These are phyloP conservation scores for Phalloptychus januarius DNA, from an alignment of 2,797 vertebrate genomes.

Conservation along the genomic window DNA sequence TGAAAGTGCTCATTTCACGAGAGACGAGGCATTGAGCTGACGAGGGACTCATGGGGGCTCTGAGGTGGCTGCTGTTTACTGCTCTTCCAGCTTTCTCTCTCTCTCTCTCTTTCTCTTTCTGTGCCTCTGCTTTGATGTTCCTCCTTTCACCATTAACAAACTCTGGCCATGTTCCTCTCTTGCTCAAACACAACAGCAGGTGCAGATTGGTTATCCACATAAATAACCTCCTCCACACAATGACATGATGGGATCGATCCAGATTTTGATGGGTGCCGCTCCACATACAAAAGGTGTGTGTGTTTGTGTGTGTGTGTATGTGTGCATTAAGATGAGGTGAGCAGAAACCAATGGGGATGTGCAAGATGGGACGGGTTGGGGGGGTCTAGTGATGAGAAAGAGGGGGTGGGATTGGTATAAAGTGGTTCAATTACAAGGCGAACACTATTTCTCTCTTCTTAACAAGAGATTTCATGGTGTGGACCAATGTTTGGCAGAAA, in stretches of 20 bases:
- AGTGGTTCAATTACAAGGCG: slow-evolving; percentile 99
- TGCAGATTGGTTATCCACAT: slow-evolving; percentile 98
- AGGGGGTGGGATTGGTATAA: slow-evolving; percentile 84
- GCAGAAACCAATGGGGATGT: slow-evolving; percentile 82
- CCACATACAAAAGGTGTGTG: slow-evolving; percentile 86
- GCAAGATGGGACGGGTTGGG: slow-evolving; percentile 68
- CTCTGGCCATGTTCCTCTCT: slow-evolving; percentile 94
- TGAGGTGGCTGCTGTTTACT: slow-evolving; percentile 83
- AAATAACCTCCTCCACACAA: slow-evolving; percentile 96
- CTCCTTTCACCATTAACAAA: slow-evolving; percentile 98
- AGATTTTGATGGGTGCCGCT: slow-evolving; percentile 93
- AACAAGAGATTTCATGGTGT: slow-evolving; percentile 99
- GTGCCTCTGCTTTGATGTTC: slow-evolving; percentile 87
- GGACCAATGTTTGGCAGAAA: slow-evolving; percentile 92
- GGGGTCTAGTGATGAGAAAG: slow-evolving; percentile 51
- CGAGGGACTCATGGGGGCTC: slow-evolving; percentile 86
- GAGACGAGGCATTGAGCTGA: slow-evolving; percentile 84
- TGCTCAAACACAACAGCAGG: slow-evolving; percentile 97
- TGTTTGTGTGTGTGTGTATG: slow-evolving; percentile 16
- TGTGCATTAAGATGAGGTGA: slow-evolving; percentile 44
- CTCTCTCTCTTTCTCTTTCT: slow-evolving; percentile 21
- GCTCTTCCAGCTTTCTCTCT: slow-evolving; percentile 24
- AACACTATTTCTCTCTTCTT: slow-evolving; percentile 99
- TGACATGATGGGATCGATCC: slow-evolving; percentile 93
- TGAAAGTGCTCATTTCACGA: slow-evolving; percentile 95